Evolutionary conservation across 2,888 invertebrate species (phyloP).

Genomic region (Trichopria drosophilae): DNA sequence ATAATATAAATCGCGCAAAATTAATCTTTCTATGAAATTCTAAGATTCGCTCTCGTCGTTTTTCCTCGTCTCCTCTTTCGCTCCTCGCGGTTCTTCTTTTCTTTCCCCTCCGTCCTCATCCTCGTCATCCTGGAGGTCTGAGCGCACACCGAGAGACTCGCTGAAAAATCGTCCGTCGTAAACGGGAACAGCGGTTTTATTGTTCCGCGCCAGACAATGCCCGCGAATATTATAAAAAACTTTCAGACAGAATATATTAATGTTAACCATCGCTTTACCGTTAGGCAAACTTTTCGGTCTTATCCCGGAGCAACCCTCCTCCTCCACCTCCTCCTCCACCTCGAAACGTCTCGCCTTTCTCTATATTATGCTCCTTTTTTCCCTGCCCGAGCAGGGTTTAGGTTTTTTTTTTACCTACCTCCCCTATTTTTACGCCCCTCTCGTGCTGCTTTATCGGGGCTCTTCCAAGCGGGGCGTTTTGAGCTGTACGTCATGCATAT

Average conservation of each 20-base stretch:
- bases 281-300: constrained; percentile 56
- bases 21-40: constrained; percentile 46
- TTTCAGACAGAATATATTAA: constrained; percentile 59
- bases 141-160: constrained; percentile 25
- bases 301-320: constrained; percentile 13
- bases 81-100: constrained; percentile 3
- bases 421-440: background rate
- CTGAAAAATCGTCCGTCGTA: constrained; percentile 55
- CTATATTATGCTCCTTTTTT: constrained; percentile 21
- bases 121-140: constrained; percentile 3
- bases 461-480: no score
- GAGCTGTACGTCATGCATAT: no score
- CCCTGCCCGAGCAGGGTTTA: no score
- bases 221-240: constrained; percentile 58
- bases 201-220: constrained; percentile 56
- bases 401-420: constrained; percentile 18
- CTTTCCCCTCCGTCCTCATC: constrained; percentile 11
- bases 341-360: background rate
- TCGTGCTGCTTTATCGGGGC: no score
- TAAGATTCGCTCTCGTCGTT: constrained; percentile 31
- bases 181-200: constrained; percentile 57
- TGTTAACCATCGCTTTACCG: constrained; percentile 58
- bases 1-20: constrained; percentile 39
- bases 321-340: constrained; percentile 16
- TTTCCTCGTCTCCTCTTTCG: constrained; percentile 20